Base-by-base conservation (phyloP, 2,888 invertebrate genomes). In the Oscheius myriophilus region DNA sequence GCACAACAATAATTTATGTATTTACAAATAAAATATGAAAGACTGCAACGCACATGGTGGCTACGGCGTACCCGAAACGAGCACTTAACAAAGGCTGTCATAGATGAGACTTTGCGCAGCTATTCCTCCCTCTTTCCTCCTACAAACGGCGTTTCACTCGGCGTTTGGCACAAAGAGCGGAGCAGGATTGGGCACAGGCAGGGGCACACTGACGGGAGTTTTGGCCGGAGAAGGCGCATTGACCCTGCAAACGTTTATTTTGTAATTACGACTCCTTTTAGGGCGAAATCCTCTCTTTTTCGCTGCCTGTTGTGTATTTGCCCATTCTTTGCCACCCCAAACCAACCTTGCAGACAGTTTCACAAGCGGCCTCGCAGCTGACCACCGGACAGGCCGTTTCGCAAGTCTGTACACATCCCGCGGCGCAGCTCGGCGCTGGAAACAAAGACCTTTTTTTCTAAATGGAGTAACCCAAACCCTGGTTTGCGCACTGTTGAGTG, bases 151-250 rank as follows among this genome's bases (percentile, higher is more conserved):
- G 67, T 66, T 77, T 77, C 25, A 75, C 74, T 59, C 77, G 53
- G 58, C 70, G 68, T 55, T 77, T 77, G 25, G 70, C 69, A 41
- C 77, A 77, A 51, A 77, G 54, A 4, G 77, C 73, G 26, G 72
- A 65, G 59, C 77, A 77, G 4, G 77, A 77, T 69, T 77, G 77
- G 12, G 72, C 65, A 51, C 77, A 77, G 26, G 77, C 77, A 14
- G 77, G 77, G 6, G 65, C 75, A 45, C 77, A 77, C 46, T 74
- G 74, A 23, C 77, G 58, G 14, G 61, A 63, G 21, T 63, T 72
- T 55, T 74, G 76, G 16, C 77, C 77, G 45, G 71, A 69, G 65
- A 77, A 77, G 7, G 72, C 74, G 61, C 77, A 77, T 58, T 77
- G 77, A 46, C 76, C 76, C 61, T 67, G 59, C 16, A 67, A 61